These are phyloP conservation scores for Proctacanthus coquilletti DNA, from an alignment of 1,140 invertebrate species.

Conservation along the genomic window DNA sequence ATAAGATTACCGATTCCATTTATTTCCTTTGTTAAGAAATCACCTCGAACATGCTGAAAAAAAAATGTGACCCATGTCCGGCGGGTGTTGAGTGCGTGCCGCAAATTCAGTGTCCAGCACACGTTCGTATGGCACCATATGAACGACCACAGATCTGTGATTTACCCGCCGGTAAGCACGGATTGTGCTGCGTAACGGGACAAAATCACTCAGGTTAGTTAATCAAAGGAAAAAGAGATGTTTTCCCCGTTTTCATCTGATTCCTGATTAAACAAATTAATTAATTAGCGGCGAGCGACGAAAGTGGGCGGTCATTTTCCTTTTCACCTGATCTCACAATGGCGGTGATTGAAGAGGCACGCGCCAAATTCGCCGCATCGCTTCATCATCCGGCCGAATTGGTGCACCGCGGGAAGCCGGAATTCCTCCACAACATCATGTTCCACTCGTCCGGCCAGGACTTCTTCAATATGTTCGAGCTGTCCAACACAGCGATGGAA, in stretches of 20 bases:
- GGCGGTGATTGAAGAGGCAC: slow-evolving; percentile 19
- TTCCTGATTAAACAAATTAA: not conserved
- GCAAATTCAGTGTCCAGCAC: slow-evolving; percentile 43
- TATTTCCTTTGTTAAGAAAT: too few relatives aligned
- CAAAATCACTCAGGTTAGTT: slow-evolving; percentile 36
- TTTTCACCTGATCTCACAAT: slow-evolving; percentile 8
- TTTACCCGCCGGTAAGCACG: slow-evolving; percentile 27
- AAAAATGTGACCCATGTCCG: slow-evolving; percentile 28
- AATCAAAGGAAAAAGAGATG: not conserved
- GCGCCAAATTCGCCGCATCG: slow-evolving; percentile 14
- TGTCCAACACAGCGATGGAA: slow-evolving; percentile 31
- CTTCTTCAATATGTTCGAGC: slow-evolving; percentile 23
- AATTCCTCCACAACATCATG: slow-evolving; percentile 24
- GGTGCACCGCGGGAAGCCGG: slow-evolving; percentile 19
- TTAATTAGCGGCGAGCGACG: not conserved
- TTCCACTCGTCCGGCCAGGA: slow-evolving; percentile 24
- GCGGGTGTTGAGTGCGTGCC: slow-evolving; percentile 34
- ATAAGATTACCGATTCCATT: too few relatives aligned
- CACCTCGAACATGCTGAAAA: slow-evolving; percentile 10
- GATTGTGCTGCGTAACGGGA: slow-evolving; percentile 42
- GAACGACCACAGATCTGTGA: slow-evolving; percentile 33
- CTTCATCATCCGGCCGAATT: slow-evolving; percentile 17
- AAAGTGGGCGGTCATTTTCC: too few relatives aligned
- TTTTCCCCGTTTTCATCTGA: not conserved
- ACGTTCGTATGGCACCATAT: slow-evolving; percentile 29